Base-by-base conservation (phyloP, 2,113 vertebrate genomes). In the Nannobrachium achirus region DNA sequence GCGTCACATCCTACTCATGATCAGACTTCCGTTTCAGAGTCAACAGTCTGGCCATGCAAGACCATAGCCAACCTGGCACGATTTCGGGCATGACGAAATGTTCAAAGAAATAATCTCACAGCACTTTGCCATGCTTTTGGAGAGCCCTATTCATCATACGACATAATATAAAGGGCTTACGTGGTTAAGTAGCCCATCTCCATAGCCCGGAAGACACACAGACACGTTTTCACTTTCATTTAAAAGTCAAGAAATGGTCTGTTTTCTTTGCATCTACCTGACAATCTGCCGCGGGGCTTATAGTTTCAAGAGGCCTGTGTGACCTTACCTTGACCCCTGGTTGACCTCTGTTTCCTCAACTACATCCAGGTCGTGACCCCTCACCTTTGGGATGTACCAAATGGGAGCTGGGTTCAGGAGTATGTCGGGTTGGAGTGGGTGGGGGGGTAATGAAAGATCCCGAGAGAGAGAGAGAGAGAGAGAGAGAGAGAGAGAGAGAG, bases 281-380 rank as follows among this genome's bases (percentile, higher is more conserved):
- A 75, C 62, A 60, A 56, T 62, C 48, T 0, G 20, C 80, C 65
- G 1, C 0, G 52, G 65, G 79, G 46, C 40, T 76, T 20, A 72
- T 44, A 63, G 18, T 20, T 46, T 70, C 19, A 58, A 66, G 63
- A 53, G 61, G 53, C 45, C 65, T 13, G 16, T 71, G 42, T 77
- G 64, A 76, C 76, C 66, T 80, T 68, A 78, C 84, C 72, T 81
- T 84, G 84, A 85, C 85, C 73, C 49, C 2, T 25, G 64, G 50
- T 68, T 82, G 81, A 71, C 80, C 83, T 74, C 66, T 45, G 56
- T 71, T 86, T 90, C 86, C 85, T 79, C 59, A 64, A 79, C 73
- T 87, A 90, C 84, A 90, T 92, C 89, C 89, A 83, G 88, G 91
- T 88, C 85, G 19, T 41, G 50, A 78, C 86, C 70, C 66, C 70